Conservation (phyloP, 2,888 invertebrate species). For the Invenusta paracnida region DNA sequence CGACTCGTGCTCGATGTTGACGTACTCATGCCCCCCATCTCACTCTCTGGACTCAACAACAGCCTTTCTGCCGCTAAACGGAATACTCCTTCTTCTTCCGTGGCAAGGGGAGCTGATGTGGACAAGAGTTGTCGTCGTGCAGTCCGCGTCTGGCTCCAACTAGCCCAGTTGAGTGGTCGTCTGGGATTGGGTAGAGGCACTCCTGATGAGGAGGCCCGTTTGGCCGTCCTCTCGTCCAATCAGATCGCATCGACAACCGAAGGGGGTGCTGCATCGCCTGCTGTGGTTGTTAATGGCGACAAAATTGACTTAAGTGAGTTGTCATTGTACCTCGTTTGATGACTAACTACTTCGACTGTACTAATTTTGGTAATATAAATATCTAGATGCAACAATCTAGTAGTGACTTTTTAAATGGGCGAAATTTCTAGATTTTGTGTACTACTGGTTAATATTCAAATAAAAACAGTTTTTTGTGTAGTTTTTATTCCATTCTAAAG, state of each 20-base stretch:
- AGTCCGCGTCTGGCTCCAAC: constrained; percentile 1
- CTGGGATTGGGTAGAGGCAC: background rate
- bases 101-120: background rate
- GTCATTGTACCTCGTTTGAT: no score
- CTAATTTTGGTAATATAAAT: no score
- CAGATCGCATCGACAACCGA: background rate
- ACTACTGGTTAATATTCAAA: no score
- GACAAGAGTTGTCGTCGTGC: background rate
- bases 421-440: no score
- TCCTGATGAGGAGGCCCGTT: background rate
- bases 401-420: no score
- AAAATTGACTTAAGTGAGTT: background rate
- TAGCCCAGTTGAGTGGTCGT: background rate
- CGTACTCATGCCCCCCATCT: background rate
- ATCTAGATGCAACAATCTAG: no score
- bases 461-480: no score
- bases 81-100: background rate
- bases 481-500: no score
- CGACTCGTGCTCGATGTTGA: background rate
- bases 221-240: background rate
- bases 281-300: background rate
- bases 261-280: background rate
- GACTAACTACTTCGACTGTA: no score
- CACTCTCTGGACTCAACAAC: background rate
- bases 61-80: background rate